These are phyloP conservation scores for Cyprinodon tularosa DNA, from an alignment of 2,113 vertebrate species.

Conservation along the genomic window DNA sequence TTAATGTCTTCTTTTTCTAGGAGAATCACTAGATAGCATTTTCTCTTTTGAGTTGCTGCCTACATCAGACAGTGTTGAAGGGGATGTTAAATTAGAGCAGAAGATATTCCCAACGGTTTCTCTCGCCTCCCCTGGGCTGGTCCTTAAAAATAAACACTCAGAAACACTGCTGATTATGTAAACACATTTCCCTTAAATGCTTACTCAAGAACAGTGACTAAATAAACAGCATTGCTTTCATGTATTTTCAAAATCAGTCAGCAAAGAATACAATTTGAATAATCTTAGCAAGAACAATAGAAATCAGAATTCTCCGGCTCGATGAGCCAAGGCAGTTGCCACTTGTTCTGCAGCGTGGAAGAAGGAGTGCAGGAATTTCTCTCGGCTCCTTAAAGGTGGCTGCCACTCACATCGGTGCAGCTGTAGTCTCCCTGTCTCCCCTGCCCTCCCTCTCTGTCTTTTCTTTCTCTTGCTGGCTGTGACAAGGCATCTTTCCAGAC, in stretches of 20 bases:
- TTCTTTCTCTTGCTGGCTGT: conserved; percentile 55
- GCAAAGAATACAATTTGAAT: conserved; percentile 44
- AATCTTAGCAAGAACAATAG: conserved; percentile 7
- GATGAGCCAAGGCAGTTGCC: conserved; percentile 12
- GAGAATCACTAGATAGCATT: conserved; percentile 62
- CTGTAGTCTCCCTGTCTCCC: conserved; percentile 48
- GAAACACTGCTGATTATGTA: conserved; percentile 60
- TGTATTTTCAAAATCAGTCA: conserved; percentile 41
- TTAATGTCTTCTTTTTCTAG: conserved; percentile 26
- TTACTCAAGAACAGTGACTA: conserved; percentile 44
- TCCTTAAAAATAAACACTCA: conserved; percentile 68
- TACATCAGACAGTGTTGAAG: conserved; percentile 56
- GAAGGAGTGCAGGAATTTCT: conserved; percentile 25
- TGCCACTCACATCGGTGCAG: conserved; percentile 50
- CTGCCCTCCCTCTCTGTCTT: conserved; percentile 25
- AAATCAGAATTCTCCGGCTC: conserved; percentile 25
- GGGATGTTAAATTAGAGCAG: conserved; percentile 49
- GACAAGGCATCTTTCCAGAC: conserved; percentile 79
- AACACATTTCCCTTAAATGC: conserved; percentile 58
- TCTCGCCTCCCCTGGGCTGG: conserved; percentile 52
- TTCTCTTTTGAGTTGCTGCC: conserved; percentile 50
- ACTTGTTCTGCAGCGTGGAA: conserved; percentile 19
- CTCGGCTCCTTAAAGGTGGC: conserved; percentile 54
- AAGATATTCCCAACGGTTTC: conserved; percentile 56
- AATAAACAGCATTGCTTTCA: conserved; percentile 50